phyloP scores from a whole-genome alignment of 2,888 invertebrate species.

The Lasioglossum figueresi region DNA sequence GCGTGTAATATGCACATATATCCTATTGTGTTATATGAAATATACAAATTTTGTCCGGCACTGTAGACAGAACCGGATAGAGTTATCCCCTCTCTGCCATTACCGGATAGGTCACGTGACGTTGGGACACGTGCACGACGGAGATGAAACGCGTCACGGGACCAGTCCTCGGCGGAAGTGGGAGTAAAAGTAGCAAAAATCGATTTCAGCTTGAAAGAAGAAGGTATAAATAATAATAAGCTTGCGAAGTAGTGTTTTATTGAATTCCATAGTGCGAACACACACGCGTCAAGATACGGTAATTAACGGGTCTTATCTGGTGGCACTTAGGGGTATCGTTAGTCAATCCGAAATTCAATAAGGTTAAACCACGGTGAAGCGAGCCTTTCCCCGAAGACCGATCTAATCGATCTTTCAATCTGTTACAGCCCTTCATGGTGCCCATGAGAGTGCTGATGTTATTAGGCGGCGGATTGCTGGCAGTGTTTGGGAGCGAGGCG shows the following conservation, averaged over 20 bases:
- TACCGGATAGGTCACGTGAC: too few species aligned
- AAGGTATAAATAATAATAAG: background rate
- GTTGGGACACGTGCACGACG: too few species aligned
- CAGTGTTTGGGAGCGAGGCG: slow-evolving; percentile 94
- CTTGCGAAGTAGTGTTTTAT: background rate
- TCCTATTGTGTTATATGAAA: too few species aligned
- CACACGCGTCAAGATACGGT: background rate
- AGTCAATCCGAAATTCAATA: slow-evolving; percentile 22
- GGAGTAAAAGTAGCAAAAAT: background rate
- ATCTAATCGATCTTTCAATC: slow-evolving; percentile 50
- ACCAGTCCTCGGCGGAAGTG: too few species aligned
- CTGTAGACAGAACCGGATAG: too few species aligned
- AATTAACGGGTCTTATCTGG: background rate
- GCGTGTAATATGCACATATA: too few species aligned
- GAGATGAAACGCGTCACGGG: too few species aligned
- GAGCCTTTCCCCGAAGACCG: background rate
- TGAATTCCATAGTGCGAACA: background rate
- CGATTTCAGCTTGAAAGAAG: background rate
- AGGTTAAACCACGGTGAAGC: background rate
- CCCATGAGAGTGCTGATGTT: slow-evolving; percentile 92
- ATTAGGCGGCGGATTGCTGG: slow-evolving; percentile 92
- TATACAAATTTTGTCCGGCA: too few species aligned
- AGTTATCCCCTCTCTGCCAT: too few species aligned
- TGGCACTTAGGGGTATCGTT: slow-evolving; percentile 1
- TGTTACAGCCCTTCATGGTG: slow-evolving; percentile 88